Conservation (phyloP, 2,888 invertebrate species). For the Metalampra italica region DNA sequence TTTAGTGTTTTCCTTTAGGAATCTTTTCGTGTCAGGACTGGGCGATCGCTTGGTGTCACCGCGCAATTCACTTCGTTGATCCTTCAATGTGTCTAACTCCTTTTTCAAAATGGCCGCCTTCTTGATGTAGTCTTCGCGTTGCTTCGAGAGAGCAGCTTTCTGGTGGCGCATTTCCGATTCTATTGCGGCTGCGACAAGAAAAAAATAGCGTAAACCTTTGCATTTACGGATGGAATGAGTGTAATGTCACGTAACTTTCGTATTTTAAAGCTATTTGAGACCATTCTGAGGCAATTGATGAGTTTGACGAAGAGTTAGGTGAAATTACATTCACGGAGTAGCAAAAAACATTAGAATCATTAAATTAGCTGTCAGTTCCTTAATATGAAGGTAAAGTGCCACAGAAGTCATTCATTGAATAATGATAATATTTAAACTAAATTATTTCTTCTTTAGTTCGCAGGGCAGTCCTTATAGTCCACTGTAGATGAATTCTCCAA, state of each 20-base stretch:
- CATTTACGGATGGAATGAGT: constrained; percentile 17
- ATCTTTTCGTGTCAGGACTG: constrained; percentile 87
- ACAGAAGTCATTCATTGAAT: not conserved
- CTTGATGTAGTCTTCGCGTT: constrained; percentile 89
- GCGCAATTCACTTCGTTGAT: constrained; percentile 87
- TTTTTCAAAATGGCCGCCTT: constrained; percentile 85
- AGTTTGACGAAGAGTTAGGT: constrained; percentile 1
- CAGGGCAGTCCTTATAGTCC: not conserved
- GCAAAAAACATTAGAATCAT: constrained; percentile 9
- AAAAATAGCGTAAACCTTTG: constrained; percentile 18
- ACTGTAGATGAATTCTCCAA: not conserved
- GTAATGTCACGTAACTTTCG: constrained; percentile 20
- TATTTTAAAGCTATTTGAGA: not conserved
- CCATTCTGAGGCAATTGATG: not conserved
- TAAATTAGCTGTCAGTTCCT: constrained; percentile 12
- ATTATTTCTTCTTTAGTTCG: too few relatives aligned
- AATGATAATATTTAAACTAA: too few relatives aligned
- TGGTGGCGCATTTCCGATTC: constrained; percentile 90
- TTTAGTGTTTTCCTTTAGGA: constrained; percentile 90
- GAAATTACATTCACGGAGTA: constrained; percentile 15
- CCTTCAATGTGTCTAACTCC: constrained; percentile 87
- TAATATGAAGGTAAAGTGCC: not conserved
- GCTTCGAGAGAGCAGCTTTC: constrained; percentile 87
- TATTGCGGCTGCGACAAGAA: constrained; percentile 77
- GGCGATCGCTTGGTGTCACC: constrained; percentile 83